A percentile compares a stretch with the other conserved stretches of the same genome.
These are phyloP conservation scores for Melolontha melolontha DNA, from an alignment of 2,888 invertebrate species.

Conservation along the genomic window DNA sequence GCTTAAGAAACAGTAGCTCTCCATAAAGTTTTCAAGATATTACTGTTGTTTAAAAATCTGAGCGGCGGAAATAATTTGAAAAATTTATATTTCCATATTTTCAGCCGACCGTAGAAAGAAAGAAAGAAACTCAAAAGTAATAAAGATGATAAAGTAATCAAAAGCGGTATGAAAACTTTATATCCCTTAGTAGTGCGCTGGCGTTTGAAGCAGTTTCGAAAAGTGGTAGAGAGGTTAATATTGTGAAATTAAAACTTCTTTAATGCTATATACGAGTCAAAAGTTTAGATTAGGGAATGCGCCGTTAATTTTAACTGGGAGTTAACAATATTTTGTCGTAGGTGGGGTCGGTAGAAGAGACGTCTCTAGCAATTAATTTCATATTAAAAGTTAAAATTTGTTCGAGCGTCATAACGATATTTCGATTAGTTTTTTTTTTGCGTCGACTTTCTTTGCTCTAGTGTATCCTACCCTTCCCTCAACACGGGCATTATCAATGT, in stretches of 20 bases:
- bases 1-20: too few relatives aligned
- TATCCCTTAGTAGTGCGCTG: slow-evolving; percentile 40
- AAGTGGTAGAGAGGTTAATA: slow-evolving; percentile 42
- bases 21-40: too few relatives aligned
- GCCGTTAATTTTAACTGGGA: too few relatives aligned
- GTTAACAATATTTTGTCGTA: too few relatives aligned
- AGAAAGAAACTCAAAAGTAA: slow-evolving; percentile 48
- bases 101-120: neutral
- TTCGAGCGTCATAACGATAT: slow-evolving; percentile 33
- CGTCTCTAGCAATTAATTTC: slow-evolving; percentile 30
- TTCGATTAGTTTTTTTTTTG: slow-evolving; percentile 10
- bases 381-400: slow-evolving; percentile 31
- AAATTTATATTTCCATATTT: slow-evolving; percentile 26
- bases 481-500: too few relatives aligned
- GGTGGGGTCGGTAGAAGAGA: too few relatives aligned
- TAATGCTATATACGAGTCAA: slow-evolving; percentile 2
- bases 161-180: slow-evolving; percentile 53
- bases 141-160: slow-evolving; percentile 56
- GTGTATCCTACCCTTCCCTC: too few relatives aligned
- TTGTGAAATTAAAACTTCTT: slow-evolving; percentile 43
- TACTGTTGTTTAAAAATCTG: too few relatives aligned
- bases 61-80: slow-evolving; percentile 15
- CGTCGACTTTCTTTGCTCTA: neutral
- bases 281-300: too few relatives aligned
- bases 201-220: slow-evolving; percentile 16